Base-by-base conservation (phyloP, 2,797 vertebrate genomes). In the Ciconia nigra region DNA sequence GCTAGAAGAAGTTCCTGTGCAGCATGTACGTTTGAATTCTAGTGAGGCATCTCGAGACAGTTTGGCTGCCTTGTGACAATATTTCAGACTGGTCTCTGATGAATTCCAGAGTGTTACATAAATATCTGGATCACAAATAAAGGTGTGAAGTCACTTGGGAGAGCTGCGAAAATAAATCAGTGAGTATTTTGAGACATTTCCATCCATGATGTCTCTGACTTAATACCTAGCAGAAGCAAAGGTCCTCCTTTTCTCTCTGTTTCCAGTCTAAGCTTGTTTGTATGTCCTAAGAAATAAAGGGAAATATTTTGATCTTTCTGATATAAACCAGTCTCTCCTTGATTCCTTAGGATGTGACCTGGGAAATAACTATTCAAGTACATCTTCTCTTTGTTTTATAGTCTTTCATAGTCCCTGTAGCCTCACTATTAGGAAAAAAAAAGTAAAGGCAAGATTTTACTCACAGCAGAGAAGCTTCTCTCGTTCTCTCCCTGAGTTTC, bases 21-120 rank as follows among this genome's bases (percentile, higher is more conserved):
- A 80, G 39, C 1, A 0, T 54, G 21, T 93, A 69, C 20, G 2
- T 91, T 92, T 87, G 81, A 93, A 92, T 92, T 88, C 81, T 94
- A 90, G 86, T 1, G 25, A 95, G 65, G 82, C 84, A 71, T 91
- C 88, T 87, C 20, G 17, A 91, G 92, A 92, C 26, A 3, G 61
- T 77, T 95, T 85, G 83, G 91, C 96, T 95, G 79, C 78, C 66
- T 51, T 89, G 44, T 89, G 92, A 76, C 96, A 93, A 59, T 96
- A 96, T 94, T 98, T 98, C 92, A 97, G 91, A 85, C 70, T 35
- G 71, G 55, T 82, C 91, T 97, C 93, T 95, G 66, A 84, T 93
- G 84, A 93, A 94, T 98, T 97, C 89, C 95, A 90, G 28, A 66
- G 93, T 92, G 91, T 95, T 97, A 71, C 82, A 96, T 97, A 97